Evolutionary conservation across 2,888 invertebrate species (phyloP).

Genomic region (Labia minor): DNA sequence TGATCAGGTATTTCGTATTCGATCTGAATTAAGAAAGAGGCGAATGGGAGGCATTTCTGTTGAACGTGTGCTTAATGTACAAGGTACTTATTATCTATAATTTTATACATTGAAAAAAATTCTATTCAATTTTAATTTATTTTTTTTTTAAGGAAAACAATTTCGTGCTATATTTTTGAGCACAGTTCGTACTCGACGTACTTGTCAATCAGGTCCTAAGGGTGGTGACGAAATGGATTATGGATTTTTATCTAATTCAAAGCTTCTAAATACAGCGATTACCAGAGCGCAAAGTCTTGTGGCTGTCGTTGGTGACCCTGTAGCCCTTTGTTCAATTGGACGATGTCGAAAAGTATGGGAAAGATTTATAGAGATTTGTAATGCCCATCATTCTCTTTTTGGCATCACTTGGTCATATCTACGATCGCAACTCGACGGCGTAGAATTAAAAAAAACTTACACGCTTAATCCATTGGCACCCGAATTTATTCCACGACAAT

Average conservation of each 20-base stretch:
- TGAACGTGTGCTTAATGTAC: conserved; percentile 71
- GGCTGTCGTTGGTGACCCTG: conserved; percentile 74
- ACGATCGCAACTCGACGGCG: conserved; percentile 56
- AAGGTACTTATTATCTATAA: conserved; percentile 44
- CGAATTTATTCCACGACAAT: conserved; percentile 60
- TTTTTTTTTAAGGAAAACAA: conserved; percentile 51
- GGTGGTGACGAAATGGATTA: conserved; percentile 53
- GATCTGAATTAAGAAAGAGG: conserved; percentile 62
- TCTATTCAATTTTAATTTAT: conserved; percentile 8
- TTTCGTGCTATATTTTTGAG: conserved; percentile 72
- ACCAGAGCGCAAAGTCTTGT: conserved; percentile 72
- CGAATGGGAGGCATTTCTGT: conserved; percentile 65
- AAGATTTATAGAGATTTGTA: conserved; percentile 59
- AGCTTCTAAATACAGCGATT: conserved; percentile 71
- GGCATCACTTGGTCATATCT: conserved; percentile 61
- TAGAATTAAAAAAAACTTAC: conserved; percentile 62
- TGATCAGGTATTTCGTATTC: conserved; percentile 65
- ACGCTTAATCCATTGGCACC: conserved; percentile 72
- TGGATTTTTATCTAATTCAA: conserved; percentile 71
- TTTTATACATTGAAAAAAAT: too few relatives aligned
- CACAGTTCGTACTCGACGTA: conserved; percentile 63
- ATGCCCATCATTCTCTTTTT: conserved; percentile 56
- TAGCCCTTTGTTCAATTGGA: conserved; percentile 68
- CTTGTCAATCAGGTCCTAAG: conserved; percentile 46
- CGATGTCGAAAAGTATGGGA: conserved; percentile 74